Percentiles rank a stretch among this genome's conserved stretches.
Conservation (phyloP, 2,797 vertebrate species). For the Neosilurus mollespiculum region DNA sequence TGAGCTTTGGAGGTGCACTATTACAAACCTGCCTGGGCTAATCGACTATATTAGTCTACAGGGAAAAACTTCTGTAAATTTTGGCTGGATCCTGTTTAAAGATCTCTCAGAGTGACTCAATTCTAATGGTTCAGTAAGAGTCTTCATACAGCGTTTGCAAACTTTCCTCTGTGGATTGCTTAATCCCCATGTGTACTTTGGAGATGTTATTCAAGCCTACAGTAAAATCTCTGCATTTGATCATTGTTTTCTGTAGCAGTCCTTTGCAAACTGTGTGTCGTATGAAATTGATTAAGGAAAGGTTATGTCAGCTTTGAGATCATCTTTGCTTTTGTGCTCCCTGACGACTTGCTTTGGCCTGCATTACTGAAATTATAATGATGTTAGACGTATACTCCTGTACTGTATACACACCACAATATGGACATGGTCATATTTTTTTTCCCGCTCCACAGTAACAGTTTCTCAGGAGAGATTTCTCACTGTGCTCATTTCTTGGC, state of each 20-base stretch:
- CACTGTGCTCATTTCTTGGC: constrained; percentile 50
- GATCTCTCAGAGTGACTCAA: neutral
- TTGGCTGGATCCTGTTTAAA: neutral
- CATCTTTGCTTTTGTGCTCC: constrained; percentile 17
- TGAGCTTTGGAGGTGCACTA: neutral
- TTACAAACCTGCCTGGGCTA: neutral
- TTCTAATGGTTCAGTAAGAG: constrained; percentile 2
- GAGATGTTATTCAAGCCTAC: neutral
- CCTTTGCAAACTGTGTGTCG: neutral
- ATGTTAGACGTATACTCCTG: neutral
- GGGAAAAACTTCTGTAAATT: neutral
- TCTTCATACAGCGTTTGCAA: neutral
- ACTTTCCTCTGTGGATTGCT: no score
- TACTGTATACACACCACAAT: neutral
- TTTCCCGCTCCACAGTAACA: neutral
- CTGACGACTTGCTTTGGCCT: neutral
- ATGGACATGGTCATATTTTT: constrained; percentile 1
- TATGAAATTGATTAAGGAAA: neutral
- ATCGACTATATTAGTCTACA: neutral
- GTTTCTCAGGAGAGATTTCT: constrained; percentile 38
- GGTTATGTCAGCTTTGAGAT: constrained; percentile 27
- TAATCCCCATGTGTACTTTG: neutral
- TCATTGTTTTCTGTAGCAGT: neutral
- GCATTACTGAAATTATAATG: neutral
- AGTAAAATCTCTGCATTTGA: neutral